Percentiles rank a stretch among this genome's conserved stretches.
phyloP scores from a whole-genome alignment of 2,113 vertebrate species.

The Argyrosomus japonicus region DNA sequence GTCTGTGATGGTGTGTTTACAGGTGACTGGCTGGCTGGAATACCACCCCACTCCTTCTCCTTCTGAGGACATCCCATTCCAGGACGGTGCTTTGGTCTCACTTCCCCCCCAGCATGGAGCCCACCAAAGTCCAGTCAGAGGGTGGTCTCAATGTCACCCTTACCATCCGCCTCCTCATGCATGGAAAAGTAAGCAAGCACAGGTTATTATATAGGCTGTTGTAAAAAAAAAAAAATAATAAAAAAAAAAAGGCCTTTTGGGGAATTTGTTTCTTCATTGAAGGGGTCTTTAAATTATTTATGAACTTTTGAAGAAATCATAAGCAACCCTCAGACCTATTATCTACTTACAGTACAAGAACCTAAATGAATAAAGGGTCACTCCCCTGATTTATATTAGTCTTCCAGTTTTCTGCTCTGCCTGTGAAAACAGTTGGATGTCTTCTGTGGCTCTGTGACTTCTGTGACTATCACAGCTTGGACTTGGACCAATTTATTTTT shows the following conservation, averaged over 20 bases:
- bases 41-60: constrained; percentile 66
- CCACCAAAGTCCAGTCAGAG: constrained; percentile 94
- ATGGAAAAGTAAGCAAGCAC: constrained; percentile 91
- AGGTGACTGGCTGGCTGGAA: constrained; percentile 88
- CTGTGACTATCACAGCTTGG: background rate
- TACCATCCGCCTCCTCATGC: constrained; percentile 98
- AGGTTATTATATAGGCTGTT: background rate
- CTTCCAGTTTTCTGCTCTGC: background rate
- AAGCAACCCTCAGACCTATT: background rate
- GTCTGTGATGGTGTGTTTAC: constrained; percentile 31
- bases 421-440: background rate
- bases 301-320: background rate
- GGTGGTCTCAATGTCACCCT: constrained; percentile 97
- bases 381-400: background rate
- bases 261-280: background rate
- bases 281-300: background rate
- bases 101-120: constrained; percentile 88
- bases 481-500: background rate
- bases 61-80: constrained; percentile 57
- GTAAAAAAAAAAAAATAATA: background rate
- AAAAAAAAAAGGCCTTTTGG: background rate
- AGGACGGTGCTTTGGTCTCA: constrained; percentile 19
- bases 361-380: background rate
- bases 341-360: background rate
- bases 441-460: background rate